Base-by-base conservation (phyloP, 2,113 vertebrate genomes). In the Hydrolagus affinis region DNA sequence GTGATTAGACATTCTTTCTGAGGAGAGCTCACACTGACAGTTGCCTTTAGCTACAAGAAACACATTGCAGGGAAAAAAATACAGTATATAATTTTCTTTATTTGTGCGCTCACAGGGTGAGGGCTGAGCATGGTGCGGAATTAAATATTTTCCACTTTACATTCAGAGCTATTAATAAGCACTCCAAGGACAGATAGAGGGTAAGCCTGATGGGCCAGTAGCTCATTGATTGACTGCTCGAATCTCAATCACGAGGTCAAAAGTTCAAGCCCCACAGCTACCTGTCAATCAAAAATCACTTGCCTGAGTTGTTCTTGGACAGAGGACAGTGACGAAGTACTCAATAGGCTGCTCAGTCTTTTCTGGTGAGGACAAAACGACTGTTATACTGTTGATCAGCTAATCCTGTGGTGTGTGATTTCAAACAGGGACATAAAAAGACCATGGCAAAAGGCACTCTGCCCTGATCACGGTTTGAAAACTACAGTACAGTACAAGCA, bases 11-110 rank as follows among this genome's bases (percentile, higher is more conserved):
- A 69, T 69, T 69, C 66, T 69, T 69, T 69, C 66, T 15, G 17
- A 44, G 44, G 4, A 75, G 72, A 74, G 4, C 28, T 74, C 73
- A 57, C 57, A 75, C 19, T 75, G 73, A 76, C n/a, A n/a, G 74
- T 76, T 76, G 74, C 74, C 44, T 15, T 76, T 76, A n/a, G 19
- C 44, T n/a, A 76, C 74, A n/a, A 57, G 74, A 76, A 57, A 57
- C 44, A 56, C 30, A 76, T 76, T 76, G 32, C 74, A n/a, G 74
- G 57, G 21, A 76, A 76, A 57, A 44, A 6, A 44, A n/a, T n/a
- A n/a, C n/a, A n/a, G n/a, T 44, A 44, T 9, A 11, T 57, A 76
- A 76, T 76, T 57, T 76, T 56, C 11, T 76, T 21, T 57, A 76
- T 56, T 76, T 76, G 44, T 21, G n/a, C 74, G 2, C 14, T 32